Evolutionary conservation across 2,113 vertebrate genomes (phyloP), one percentile per base, ranked within the genome.

Genomic region (Xyliphius kryptos): DNA sequence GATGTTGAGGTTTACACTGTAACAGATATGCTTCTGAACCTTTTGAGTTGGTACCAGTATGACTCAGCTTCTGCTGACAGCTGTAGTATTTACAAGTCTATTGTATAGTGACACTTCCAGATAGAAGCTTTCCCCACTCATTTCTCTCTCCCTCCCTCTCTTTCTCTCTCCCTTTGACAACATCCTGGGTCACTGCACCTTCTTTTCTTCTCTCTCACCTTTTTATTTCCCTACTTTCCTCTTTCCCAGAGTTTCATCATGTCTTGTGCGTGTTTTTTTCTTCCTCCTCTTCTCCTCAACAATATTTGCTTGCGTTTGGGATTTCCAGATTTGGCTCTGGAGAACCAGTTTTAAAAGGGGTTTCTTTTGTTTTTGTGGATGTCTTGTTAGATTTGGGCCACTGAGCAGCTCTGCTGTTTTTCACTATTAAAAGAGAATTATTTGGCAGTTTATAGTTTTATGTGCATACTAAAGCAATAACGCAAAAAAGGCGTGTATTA

Each of bases 231-330:
- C 37, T 32, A 44, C 49, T 21, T 61, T 46, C 46, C 61, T 63
- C 66, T 69, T 73, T 69, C 71, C 44, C 49, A 36, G 46, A 54
- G 63, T 73, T 73, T 69, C 71, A 73, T 73, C 71, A 73, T 73
- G 19, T 62, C 21, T 51, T 15, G 38, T 64, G 63, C 63, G 54
- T 54, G 13, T 22, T 40, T 16, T 32, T 15, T 21, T 54, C 14
- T 5, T 54, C 17, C 19, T 62, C 50, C 5, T 20, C 13, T 62
- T 52, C 41, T 51, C 36, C n/a, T 21, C 38, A 54, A 64, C 54
- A 37, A 63, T 61, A 73, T 62, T 52, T 69, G 66, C 62, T 73
- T 64, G 52, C 62, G 43, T 69, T 67, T 51, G 56, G 71, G 61
- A 44, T 66, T 68, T 69, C 40, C 43, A 49, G 52, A 59, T 58